Base-by-base conservation (phyloP, 1,140 invertebrate genomes). In the Danaus plexippus region DNA sequence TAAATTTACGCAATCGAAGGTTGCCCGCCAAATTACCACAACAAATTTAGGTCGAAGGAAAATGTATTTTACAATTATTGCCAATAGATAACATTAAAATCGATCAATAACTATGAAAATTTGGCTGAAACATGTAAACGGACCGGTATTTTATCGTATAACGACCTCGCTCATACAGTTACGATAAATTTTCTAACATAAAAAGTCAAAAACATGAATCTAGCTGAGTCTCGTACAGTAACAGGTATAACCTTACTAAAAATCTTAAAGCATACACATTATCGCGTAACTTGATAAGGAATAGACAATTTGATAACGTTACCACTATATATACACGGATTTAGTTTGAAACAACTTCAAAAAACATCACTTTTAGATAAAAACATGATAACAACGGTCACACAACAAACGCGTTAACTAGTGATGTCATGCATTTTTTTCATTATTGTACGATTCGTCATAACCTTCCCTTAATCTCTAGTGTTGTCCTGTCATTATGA, bases 291-390 rank as follows among this genome's bases (percentile, higher is more conserved):
- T 60, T 61, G 64, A 67, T 76, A 63, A 63, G 63, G 70, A 75
- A 71, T 70, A 85, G 80, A 86, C 83, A 82, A 71, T 50, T 55
- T 57, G 63, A 64, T 47, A 68, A 76, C 70, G 71, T 80, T 85
- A 86, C 83, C 83, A 83, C 74, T 76, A 76, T 73, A 77, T 71
- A 73, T 63, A 63, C 55, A 58, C 71, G 71, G 66, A 77, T 78
- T 79, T 75, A 75, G 68, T 61, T 59, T 66, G 56, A 82, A 70
- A 82, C 60, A 79, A 77, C 52, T 66, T 71, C 71, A 78, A 68
- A 32, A 82, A 80, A 78, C 79, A 83, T 73, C 75, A 80, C 71
- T 82, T 81, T 85, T 86, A 78, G 83, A 86, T 86, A 86, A 86
- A 86, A 86, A 86, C 83, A 85, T 79, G 78, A 83, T 78, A 81